Conservation (phyloP, 2,888 invertebrate species). For the Dysmachus trigonus region DNA sequence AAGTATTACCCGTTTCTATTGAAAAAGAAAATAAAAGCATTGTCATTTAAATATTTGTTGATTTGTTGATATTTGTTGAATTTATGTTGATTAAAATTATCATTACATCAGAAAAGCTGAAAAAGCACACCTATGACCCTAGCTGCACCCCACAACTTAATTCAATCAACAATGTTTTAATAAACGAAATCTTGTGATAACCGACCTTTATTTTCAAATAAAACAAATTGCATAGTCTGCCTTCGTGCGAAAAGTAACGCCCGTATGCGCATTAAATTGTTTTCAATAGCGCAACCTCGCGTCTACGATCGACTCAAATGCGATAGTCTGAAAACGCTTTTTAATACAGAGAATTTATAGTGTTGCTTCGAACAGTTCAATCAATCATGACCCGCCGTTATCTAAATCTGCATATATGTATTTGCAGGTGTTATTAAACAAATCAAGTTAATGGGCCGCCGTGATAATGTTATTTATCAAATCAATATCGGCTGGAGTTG, state of each 20-base stretch:
- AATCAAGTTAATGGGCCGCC: conserved; percentile 18
- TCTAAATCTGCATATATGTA: conserved; percentile 18
- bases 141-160: not conserved
- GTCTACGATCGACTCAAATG: not conserved
- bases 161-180: not conserved
- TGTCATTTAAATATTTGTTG: too few relatives aligned
- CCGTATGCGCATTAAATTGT: conserved; percentile 6
- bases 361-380: conserved; percentile 2
- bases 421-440: conserved; percentile 20
- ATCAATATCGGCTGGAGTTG: not conserved
- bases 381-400: conserved; percentile 12
- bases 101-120: not conserved
- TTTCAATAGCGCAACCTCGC: not conserved
- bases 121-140: not conserved
- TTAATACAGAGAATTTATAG: conserved; percentile 11
- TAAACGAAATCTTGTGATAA: not conserved
- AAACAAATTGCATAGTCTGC: conserved; percentile 17
- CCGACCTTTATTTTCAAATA: conserved; percentile 4
- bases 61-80: not conserved
- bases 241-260: conserved; percentile 4
- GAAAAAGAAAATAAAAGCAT: too few relatives aligned
- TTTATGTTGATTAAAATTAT: not conserved
- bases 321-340: conserved; percentile 16
- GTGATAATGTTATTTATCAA: conserved; percentile 15
- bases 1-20: too few relatives aligned